Evolutionary conservation across 2,888 invertebrate species (phyloP), one percentile per base, ranked within the genome.

Genomic region (Pachydiplax longipennis): DNA sequence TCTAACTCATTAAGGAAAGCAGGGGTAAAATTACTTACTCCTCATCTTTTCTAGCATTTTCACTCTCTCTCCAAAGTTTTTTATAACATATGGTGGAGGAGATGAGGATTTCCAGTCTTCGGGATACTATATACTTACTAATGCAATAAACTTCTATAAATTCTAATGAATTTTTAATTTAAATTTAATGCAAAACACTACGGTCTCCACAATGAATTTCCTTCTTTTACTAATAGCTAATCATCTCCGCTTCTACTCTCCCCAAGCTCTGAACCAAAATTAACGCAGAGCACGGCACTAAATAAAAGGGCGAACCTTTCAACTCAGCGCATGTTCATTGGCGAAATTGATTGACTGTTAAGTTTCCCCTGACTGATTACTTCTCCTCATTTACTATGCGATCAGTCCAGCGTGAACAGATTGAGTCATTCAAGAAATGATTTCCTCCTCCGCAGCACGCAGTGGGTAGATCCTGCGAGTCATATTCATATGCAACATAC

Each of bases 331-430:
- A 31, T 25, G 73, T 73, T 73, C 73, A 73, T 73, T 31, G 73
- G 31, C 25, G 3, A 12, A 61, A 87, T 87, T 87, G 87, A 87
- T 87, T 87, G 87, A 87, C 83, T 48, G 35, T 37, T 13, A 87
- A 87, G 73, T 73, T 31, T 65, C 61, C 87, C 31, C 61, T 5
- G 31, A n/a, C 31, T 87, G 87, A 87, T 87, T 87, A 61, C 87
- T 73, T 31, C 31, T 37, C 87, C 61, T 73, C 48, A 61, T 87
- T 87, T 58, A 61, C 87, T 61, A 87, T 40, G 87, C 37, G 65
- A 61, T n/a, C 61, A 65, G 61, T 37, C 31, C 18, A 65, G 40
- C 87, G 61, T 87, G 87, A 87, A 61, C 87, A 65, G 87, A 87
- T 35, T 37, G 61, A 37, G 37, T 15, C 35, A 40, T 58, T 18